A percentile compares a stretch with the other conserved stretches of the same genome.
Conservation (phyloP, 1,140 invertebrate species). For the Harlomillsia oculata region DNA sequence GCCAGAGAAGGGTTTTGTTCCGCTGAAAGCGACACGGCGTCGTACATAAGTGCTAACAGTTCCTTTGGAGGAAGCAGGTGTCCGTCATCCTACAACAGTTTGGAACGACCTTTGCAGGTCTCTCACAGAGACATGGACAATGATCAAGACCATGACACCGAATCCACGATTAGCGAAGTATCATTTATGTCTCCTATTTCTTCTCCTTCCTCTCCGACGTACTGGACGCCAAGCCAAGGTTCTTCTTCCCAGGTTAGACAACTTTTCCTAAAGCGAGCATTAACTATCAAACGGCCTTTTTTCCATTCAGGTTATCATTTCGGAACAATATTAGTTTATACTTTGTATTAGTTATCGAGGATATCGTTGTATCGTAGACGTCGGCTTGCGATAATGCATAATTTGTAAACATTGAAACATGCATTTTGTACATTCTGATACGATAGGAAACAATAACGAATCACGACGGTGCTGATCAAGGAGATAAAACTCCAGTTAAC, state of each 20-base stretch:
- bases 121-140: not conserved
- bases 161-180: slow-evolving; percentile 13
- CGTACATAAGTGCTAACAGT: slow-evolving; percentile 23
- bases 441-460: slow-evolving; percentile 29
- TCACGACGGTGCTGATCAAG: slow-evolving; percentile 28
- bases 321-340: no score
- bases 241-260: slow-evolving; percentile 33
- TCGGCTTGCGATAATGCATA: no score
- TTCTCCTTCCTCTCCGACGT: slow-evolving; percentile 28
- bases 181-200: slow-evolving; percentile 25
- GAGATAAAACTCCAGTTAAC: slow-evolving; percentile 33
- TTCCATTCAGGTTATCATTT: not conserved
- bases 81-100: slow-evolving; percentile 24
- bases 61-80: slow-evolving; percentile 18
- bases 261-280: no score
- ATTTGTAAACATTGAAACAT: no score
- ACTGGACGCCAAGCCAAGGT: slow-evolving; percentile 29
- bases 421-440: not conserved
- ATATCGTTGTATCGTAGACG: no score
- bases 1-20: no score
- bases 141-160: slow-evolving; percentile 19
- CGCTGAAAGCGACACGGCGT: slow-evolving; percentile 10
- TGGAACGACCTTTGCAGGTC: slow-evolving; percentile 27
- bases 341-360: no score
- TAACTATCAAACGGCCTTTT: not conserved